Evolutionary conservation across 2,888 invertebrate genomes (phyloP).

Genomic region (Epinotia ramella): DNA sequence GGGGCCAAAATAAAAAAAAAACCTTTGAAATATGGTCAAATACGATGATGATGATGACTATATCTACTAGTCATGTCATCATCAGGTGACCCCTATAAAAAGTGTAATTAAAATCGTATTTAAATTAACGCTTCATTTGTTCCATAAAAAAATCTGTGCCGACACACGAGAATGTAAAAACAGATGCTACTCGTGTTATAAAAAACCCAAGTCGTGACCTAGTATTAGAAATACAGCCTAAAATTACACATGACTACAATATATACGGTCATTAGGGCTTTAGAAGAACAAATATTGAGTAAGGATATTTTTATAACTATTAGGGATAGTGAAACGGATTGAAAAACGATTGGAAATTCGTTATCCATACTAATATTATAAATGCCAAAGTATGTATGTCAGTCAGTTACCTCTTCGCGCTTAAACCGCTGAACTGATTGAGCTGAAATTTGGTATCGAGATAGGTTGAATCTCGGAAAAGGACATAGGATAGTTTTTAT

Average conservation of each 20-base stretch:
- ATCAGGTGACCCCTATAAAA: slow-evolving; percentile 17
- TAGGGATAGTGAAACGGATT: not conserved
- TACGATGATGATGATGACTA: not conserved
- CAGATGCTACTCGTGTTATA: slow-evolving; percentile 13
- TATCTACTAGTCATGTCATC: not conserved
- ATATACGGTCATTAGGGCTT: not conserved
- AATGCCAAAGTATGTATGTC: too few species aligned
- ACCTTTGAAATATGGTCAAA: not conserved
- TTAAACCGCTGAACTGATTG: too few species aligned
- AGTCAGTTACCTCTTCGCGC: too few species aligned
- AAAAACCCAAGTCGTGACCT: slow-evolving; percentile 40
- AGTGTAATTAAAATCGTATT: slow-evolving; percentile 30
- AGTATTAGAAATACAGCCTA: slow-evolving; percentile 19
- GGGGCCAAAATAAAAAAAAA: too few species aligned
- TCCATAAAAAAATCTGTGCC: slow-evolving; percentile 5
- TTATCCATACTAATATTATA: too few species aligned
- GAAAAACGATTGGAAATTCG: not conserved
- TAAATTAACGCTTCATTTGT: slow-evolving; percentile 18
- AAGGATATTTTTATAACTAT: not conserved
- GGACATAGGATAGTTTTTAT: too few species aligned
- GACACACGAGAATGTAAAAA: slow-evolving; percentile 6
- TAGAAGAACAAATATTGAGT: slow-evolving; percentile 20
- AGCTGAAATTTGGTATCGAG: too few species aligned
- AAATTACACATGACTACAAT: slow-evolving; percentile 13
- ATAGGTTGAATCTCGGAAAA: too few species aligned